Evolutionary conservation across 2,888 invertebrate species (phyloP).

Genomic region (Spisula subtruncata): DNA sequence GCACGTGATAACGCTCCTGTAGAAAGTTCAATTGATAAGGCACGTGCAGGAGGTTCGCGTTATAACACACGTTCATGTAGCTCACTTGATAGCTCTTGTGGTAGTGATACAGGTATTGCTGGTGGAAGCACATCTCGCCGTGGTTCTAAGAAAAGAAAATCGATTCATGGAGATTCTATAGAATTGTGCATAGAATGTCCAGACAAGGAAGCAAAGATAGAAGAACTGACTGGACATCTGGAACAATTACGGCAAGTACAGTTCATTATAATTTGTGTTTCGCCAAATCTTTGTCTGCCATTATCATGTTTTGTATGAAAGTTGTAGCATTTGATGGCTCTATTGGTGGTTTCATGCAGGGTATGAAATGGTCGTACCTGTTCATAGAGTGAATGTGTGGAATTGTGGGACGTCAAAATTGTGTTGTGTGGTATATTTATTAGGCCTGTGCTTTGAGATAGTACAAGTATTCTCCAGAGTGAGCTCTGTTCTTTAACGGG

Average conservation of each 20-base stretch:
- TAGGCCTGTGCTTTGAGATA: too few species aligned
- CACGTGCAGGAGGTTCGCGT: neutral
- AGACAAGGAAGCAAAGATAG: neutral
- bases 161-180: neutral
- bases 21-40: too few species aligned
- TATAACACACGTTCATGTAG: neutral
- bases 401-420: too few species aligned
- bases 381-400: too few species aligned
- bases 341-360: too few species aligned
- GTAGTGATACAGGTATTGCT: neutral
- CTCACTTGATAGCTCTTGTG: neutral
- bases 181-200: neutral
- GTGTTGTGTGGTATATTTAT: too few species aligned
- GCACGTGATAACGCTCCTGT: too few species aligned
- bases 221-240: neutral
- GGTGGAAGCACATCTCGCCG: neutral
- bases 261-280: too few species aligned
- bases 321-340: neutral
- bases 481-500: too few species aligned
- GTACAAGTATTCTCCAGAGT: too few species aligned
- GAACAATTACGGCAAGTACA: neutral
- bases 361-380: too few species aligned
- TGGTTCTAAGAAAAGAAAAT: conserved; percentile 22
- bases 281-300: too few species aligned
- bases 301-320: neutral